Evolutionary conservation across 1,140 invertebrate species (phyloP), one percentile per base, ranked within the genome.

Genomic region (Macrobrachium rosenbergii): DNA sequence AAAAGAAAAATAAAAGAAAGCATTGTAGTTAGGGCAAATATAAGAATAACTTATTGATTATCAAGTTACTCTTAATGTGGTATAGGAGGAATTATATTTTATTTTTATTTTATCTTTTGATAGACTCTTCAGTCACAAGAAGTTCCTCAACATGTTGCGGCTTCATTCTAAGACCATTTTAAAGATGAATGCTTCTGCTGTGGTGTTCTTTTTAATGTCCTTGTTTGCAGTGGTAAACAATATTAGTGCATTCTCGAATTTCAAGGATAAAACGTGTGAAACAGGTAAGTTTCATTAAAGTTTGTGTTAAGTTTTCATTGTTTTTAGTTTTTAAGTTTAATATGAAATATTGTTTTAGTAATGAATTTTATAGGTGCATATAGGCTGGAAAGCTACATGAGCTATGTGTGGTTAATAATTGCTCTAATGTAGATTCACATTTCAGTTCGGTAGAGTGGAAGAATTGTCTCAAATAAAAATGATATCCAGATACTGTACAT

Each of bases 101-200:
- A 21, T 17, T 21, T 14, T 69, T n/a, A 2, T 69, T 16, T 21
- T 19, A 19, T 69, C 10, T n/a, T 69, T 14, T 91, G 90, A 10
- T 91, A 92, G 19, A 85, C 90, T 90, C 89, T 72, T 93, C 86
- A 90, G 90, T 28, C 92, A 92, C 85, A 90, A 90, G 62, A 91
- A 91, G 78, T 92, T 93, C 90, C 89, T 91, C 2, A 91, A 91
- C 79, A 92, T 92, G 89, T 90, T 93, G 12, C 87, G 92, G 10
- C 90, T 92, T 81, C 92, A 93, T 88, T 91, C 92, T 16, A 91
- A 91, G 69, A 93, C 92, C 10, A 90, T 93, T 77, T 90, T 93
- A 37, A 92, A 92, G 83, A 89, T 92, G 75, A 92, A 90, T 88
- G 90, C 90, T 60, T 90, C 90, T 5, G 83, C 90, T 11, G 58